Percentiles rank a stretch among this genome's conserved stretches.
phyloP scores from a whole-genome alignment of 2,888 invertebrate species.

The Catotricha subobsoleta region DNA sequence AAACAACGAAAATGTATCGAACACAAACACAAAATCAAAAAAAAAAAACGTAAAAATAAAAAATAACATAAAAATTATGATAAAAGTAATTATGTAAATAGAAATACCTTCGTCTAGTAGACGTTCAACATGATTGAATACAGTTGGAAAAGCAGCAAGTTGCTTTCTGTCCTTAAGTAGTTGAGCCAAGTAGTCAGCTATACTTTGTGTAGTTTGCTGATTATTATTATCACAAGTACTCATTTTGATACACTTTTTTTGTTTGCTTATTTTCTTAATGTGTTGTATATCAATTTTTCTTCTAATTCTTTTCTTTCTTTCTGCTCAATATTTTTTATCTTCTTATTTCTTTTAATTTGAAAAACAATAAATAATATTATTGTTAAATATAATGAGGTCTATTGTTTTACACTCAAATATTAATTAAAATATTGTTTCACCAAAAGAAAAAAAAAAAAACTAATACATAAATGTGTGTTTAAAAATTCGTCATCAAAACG shows the following conservation, averaged over 20 bases:
- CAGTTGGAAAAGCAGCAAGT: slow-evolving; percentile 97
- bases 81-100: slow-evolving; percentile 18
- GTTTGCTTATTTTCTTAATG: neutral
- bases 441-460: no score
- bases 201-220: slow-evolving; percentile 72
- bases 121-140: slow-evolving; percentile 97
- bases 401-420: no score
- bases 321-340: neutral
- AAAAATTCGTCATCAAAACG: slow-evolving; percentile 1
- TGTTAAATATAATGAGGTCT: neutral
- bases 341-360: neutral
- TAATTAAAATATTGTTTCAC: no score
- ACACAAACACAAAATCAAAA: no score
- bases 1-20: no score
- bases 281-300: neutral
- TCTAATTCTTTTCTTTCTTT: neutral
- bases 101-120: slow-evolving; percentile 84
- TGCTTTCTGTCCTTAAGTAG: slow-evolving; percentile 99
- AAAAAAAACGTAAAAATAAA: neutral
- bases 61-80: neutral
- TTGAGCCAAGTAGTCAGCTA: slow-evolving; percentile 99
- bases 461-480: no score
- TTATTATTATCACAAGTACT: slow-evolving; percentile 29
- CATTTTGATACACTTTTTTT: slow-evolving; percentile 19
- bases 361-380: no score